Percentiles rank a stretch among this genome's conserved stretches.
These are phyloP conservation scores for Thaumatotibia leucotreta DNA, from an alignment of 1,140 invertebrate genomes.

Conservation along the genomic window DNA sequence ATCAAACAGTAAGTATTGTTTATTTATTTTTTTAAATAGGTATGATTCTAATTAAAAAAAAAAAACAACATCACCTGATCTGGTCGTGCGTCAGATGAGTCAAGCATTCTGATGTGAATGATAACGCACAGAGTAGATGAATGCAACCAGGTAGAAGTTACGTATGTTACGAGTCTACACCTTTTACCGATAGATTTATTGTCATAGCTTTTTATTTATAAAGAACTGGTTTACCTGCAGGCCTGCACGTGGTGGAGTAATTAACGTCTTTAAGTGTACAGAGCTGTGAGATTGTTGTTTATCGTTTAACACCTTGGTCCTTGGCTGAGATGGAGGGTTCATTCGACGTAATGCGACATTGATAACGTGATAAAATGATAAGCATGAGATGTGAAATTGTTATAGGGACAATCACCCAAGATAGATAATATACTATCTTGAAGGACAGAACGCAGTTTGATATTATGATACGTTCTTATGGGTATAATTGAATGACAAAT, in stretches of 20 bases:
- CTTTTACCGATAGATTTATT: constrained; percentile 11
- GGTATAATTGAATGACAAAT: too few species aligned
- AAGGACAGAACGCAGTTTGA: too few species aligned
- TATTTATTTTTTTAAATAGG: background rate
- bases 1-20: constrained; percentile 38
- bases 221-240: constrained; percentile 46
- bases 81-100: background rate
- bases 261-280: background rate
- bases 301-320: too few species aligned
- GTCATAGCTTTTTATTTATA: constrained; percentile 30
- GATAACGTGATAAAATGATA: constrained; percentile 12
- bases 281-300: too few species aligned
- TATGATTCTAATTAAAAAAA: background rate
- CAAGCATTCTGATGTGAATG: background rate
- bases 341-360: background rate
- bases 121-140: background rate
- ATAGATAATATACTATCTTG: too few species aligned
- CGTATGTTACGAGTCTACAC: background rate
- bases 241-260: constrained; percentile 28
- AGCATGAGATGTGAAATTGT: background rate
- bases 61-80: background rate
- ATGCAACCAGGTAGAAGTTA: background rate
- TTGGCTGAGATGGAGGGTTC: constrained; percentile 1
- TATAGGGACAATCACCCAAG: too few species aligned
- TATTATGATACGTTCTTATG: too few species aligned